phyloP scores from a whole-genome alignment of 2,888 invertebrate genomes.

The Epistrophe eligans region DNA sequence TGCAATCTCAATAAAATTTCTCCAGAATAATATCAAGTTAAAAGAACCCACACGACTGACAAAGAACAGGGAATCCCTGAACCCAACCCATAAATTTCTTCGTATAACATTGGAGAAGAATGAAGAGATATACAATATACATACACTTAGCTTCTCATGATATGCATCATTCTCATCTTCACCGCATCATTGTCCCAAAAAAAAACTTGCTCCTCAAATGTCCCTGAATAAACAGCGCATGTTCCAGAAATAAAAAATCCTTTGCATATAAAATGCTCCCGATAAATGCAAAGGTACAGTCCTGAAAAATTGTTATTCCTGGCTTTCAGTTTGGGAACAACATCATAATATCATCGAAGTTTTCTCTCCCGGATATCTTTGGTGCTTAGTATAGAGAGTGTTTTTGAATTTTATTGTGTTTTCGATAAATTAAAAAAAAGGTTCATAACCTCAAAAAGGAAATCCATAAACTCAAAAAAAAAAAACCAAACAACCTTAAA shows the following conservation, averaged over 20 bases:
- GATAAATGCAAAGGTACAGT: slow-evolving; percentile 11
- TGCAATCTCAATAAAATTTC: neutral
- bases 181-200: neutral
- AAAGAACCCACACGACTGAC: neutral
- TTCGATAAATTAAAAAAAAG: neutral
- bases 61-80: neutral
- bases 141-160: neutral
- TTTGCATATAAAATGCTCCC: neutral
- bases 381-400: neutral
- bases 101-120: neutral
- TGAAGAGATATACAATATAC: no score
- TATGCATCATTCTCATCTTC: neutral
- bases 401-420: neutral
- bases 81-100: neutral
- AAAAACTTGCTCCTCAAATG: neutral
- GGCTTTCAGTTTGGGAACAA: neutral
- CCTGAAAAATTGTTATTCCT: neutral
- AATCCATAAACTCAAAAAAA: neutral
- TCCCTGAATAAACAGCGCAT: slow-evolving; percentile 10
- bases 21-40: neutral
- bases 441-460: no score
- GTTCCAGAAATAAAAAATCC: neutral
- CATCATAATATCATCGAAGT: neutral
- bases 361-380: neutral
- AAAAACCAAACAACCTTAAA: neutral